phyloP scores from a whole-genome alignment of 2,113 vertebrate species.

The Pica pica region DNA sequence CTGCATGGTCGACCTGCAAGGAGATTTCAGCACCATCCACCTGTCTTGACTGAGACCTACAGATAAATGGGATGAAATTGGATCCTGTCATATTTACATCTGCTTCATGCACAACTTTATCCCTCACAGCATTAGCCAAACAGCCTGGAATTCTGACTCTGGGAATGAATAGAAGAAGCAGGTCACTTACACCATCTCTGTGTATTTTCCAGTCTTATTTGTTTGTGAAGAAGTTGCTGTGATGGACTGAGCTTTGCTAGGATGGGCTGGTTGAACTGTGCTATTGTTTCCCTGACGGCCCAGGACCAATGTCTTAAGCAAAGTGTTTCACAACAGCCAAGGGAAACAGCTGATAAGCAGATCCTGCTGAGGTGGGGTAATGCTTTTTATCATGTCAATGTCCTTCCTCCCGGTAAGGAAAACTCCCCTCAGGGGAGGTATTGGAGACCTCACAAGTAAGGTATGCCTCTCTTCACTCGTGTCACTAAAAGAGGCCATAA shows the following conservation, averaged over 20 bases:
- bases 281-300: background rate
- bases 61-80: background rate
- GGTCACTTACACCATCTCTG: background rate
- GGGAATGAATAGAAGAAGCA: background rate
- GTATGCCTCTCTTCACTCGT: background rate
- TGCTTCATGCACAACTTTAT: background rate
- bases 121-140: background rate
- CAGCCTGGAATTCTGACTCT: background rate
- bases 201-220: background rate
- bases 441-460: too few species aligned
- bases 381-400: background rate
- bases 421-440: too few species aligned
- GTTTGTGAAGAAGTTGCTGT: background rate
- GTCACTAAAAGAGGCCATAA: background rate
- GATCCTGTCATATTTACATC: background rate
- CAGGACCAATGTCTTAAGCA: too few species aligned
- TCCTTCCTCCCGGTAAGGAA: background rate
- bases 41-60: background rate
- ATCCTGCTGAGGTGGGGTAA: background rate
- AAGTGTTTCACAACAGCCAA: background rate
- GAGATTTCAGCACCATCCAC: background rate
- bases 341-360: rapidly evolving
- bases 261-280: background rate
- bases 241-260: background rate
- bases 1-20: background rate